phyloP scores from a whole-genome alignment of 1,140 invertebrate genomes.

The Anastrepha ludens region DNA sequence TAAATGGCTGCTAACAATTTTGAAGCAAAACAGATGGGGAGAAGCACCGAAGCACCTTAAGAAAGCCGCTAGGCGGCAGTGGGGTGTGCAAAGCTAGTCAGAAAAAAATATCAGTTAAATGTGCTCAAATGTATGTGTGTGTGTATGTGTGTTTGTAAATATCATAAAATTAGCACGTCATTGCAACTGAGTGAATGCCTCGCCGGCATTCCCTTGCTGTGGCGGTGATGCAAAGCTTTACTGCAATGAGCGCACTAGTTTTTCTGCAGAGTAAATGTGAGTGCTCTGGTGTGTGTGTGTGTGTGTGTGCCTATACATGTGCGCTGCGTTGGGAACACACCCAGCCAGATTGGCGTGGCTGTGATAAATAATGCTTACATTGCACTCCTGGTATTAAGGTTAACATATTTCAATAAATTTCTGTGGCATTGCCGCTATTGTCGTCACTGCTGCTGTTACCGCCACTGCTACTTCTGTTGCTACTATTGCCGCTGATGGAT shows the following conservation, averaged over 20 bases:
- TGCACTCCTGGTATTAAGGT: slow-evolving; percentile 43
- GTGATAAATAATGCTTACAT: slow-evolving; percentile 36
- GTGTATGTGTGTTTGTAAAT: slow-evolving; percentile 54
- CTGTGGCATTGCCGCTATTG: neutral
- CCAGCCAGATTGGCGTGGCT: slow-evolving; percentile 8
- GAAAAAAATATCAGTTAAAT: neutral
- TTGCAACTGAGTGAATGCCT: neutral
- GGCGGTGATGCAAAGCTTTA: neutral
- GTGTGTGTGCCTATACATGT: neutral
- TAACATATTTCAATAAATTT: slow-evolving; percentile 22
- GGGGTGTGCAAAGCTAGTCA: neutral
- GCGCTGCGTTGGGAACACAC: neutral
- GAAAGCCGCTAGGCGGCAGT: slow-evolving; percentile 21
- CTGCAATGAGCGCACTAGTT: neutral
- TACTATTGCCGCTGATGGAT: neutral
- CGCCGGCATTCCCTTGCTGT: neutral
- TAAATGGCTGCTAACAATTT: slow-evolving; percentile 55
- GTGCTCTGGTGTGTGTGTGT: neutral
- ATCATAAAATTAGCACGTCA: slow-evolving; percentile 54
- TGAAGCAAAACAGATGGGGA: slow-evolving; percentile 62
- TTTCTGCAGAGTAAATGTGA: neutral
- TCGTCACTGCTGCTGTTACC: neutral
- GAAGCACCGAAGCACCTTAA: slow-evolving; percentile 60
- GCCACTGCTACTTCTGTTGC: neutral
- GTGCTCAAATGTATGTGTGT: slow-evolving; percentile 46